Evolutionary conservation across 2,113 vertebrate species (phyloP), one percentile per base, ranked within the genome.

Genomic region (Nothobranchius furzeri): DNA sequence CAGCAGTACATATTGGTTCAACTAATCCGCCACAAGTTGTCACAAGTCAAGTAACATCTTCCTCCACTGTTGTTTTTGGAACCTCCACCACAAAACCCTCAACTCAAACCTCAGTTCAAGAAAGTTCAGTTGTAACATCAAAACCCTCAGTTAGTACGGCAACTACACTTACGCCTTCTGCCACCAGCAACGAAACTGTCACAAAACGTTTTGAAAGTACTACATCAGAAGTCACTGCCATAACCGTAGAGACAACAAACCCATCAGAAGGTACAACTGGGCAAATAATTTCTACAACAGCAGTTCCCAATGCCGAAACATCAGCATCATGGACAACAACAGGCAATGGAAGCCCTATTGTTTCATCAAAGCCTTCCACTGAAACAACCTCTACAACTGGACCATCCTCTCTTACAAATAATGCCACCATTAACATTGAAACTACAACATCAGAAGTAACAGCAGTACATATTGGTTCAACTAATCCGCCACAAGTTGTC

Each of bases 221-320:
- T 1, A 55, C 70, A 0, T 64, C 70, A 36, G 5, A 17, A 6
- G 0, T 12, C 6, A 68, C 49, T 9, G 6, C 56, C 0, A 2
- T 9, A 1, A 11, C 12, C 0, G 25, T 20, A 52, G 50, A 9
- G 1, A 52, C 50, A 52, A 30, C 50, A 10, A 24, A 25, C 5
- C 11, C 11, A 25, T 9, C 7, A 0, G 56, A 12, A 10, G 9
- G 9, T 11, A 11, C 43, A 45, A 2, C 10, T 45, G 43, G 43
- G 9, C 43, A 45, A 12, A 10, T 45, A 45, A 45, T 10, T 1
- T 45, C 56, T 3, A 74, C 61, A 11, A 76, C 73, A 35, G 12
- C 35, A 46, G 46, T 56, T 15, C 40, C 50, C 46, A 62, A 64
- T n/a, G 64, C 20, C 9, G 60, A 36, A 3, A 79, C 62, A 0